These are phyloP conservation scores for Prionailurus viverrinus DNA, from an alignment of 2,113 vertebrate genomes.

Conservation along the genomic window DNA sequence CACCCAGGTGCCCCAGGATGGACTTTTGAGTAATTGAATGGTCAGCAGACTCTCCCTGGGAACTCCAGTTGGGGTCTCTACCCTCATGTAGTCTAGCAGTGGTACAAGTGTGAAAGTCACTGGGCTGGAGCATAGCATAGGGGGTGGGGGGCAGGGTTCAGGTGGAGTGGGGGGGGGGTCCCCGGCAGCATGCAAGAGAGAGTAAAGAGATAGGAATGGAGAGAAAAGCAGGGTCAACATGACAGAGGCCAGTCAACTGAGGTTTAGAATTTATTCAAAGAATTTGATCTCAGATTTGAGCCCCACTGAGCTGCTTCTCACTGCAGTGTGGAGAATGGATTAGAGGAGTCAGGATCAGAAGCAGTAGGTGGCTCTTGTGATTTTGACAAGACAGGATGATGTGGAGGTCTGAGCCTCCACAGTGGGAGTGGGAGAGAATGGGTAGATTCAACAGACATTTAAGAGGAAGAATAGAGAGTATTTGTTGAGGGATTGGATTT, in stretches of 20 bases:
- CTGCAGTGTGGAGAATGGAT: background rate
- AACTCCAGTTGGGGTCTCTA: background rate
- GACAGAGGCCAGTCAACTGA: background rate
- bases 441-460: background rate
- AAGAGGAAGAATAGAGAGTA: background rate
- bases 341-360: background rate
- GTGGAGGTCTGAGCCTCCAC: too few relatives aligned
- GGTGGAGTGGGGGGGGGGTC: background rate
- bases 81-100: background rate
- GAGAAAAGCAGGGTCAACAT: rapidly evolving
- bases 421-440: background rate
- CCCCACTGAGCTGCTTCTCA: background rate
- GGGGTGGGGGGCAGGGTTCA: background rate
- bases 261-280: background rate
- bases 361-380: background rate
- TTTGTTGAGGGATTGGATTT: background rate
- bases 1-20: too few relatives aligned
- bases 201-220: background rate
- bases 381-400: background rate
- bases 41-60: background rate
- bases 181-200: background rate
- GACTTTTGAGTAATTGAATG: background rate
- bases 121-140: background rate
- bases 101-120: background rate
- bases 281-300: background rate